These are phyloP conservation scores for Maconellicoccus hirsutus DNA, from an alignment of 1,140 invertebrate genomes.

Conservation along the genomic window DNA sequence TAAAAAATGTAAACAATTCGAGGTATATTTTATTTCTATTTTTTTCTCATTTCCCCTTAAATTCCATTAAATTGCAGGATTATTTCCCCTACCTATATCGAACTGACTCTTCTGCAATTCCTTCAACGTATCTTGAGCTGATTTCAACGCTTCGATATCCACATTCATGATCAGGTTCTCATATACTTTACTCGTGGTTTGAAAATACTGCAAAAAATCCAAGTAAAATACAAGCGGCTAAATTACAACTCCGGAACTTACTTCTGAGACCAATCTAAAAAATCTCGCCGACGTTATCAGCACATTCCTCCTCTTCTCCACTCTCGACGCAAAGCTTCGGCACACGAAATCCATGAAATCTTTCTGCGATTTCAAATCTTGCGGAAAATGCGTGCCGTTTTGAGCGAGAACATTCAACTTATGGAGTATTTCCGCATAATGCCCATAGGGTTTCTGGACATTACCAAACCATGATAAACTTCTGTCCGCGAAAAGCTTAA, in stretches of 20 bases:
- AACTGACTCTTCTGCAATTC: conserved; percentile 42
- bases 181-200: conserved; percentile 51
- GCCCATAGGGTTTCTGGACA: conserved; percentile 51
- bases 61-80: not conserved
- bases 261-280: conserved; percentile 60
- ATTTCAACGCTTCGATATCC: conserved; percentile 42
- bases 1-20: not conserved
- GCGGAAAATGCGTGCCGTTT: conserved; percentile 39
- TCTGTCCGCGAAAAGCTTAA: not conserved
- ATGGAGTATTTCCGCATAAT: conserved; percentile 61
- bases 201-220: conserved; percentile 42
- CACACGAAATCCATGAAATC: conserved; percentile 72
- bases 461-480: not conserved
- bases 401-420: conserved; percentile 46
- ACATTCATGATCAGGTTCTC: conserved; percentile 50
- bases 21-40: not conserved
- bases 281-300: conserved; percentile 63
- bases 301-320: conserved; percentile 60
- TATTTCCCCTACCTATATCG: conserved; percentile 36
- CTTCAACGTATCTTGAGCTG: conserved; percentile 39
- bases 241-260: conserved; percentile 31
- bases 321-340: conserved; percentile 58
- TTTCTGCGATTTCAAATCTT: conserved; percentile 50
- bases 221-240: not conserved
- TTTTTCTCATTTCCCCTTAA: not conserved